phyloP scores from a whole-genome alignment of 2,797 vertebrate species.

The Brotula barbata region DNA sequence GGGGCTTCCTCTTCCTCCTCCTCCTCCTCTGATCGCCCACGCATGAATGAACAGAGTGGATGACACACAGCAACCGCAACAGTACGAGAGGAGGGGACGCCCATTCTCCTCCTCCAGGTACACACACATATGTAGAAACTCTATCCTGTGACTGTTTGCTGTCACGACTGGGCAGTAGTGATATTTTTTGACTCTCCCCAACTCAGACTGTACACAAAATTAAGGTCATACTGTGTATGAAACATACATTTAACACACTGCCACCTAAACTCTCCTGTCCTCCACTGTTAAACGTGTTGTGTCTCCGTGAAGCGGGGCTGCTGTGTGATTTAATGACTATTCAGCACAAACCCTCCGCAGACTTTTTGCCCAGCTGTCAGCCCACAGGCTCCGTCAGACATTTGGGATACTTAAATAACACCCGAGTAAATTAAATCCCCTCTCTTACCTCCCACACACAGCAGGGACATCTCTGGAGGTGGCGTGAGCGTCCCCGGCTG shows the following conservation, averaged over 20 bases:
- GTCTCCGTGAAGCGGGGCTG: slow-evolving; percentile 11
- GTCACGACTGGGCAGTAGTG: slow-evolving; percentile 23
- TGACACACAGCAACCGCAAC: slow-evolving; percentile 44
- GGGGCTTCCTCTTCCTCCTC: slow-evolving; percentile 71
- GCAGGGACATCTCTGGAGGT: slow-evolving; percentile 86
- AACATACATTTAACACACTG: slow-evolving; percentile 7
- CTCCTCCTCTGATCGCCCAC: slow-evolving; percentile 62
- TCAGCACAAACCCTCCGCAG: slow-evolving; percentile 54
- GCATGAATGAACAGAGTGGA: slow-evolving; percentile 71
- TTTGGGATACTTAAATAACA: slow-evolving; percentile 23
- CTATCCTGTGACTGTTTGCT: slow-evolving; percentile 5
- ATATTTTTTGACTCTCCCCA: too few species aligned
- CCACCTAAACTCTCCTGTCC: slow-evolving; percentile 16
- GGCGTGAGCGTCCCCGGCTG: slow-evolving; percentile 70
- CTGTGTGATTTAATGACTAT: slow-evolving; percentile 49
- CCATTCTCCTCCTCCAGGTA: slow-evolving; percentile 21
- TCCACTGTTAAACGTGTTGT: slow-evolving; percentile 1
- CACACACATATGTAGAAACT: slow-evolving; percentile 40
- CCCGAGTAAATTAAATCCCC: neutral
- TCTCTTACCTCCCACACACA: slow-evolving; percentile 89
- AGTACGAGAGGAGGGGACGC: slow-evolving; percentile 26
- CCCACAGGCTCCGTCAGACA: slow-evolving; percentile 45
- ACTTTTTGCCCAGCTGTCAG: slow-evolving; percentile 56
- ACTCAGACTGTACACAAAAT: too few species aligned
- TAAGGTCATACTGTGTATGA: neutral